Evolutionary conservation across 2,888 invertebrate genomes (phyloP).

Genomic region (Anthrax anthrax): DNA sequence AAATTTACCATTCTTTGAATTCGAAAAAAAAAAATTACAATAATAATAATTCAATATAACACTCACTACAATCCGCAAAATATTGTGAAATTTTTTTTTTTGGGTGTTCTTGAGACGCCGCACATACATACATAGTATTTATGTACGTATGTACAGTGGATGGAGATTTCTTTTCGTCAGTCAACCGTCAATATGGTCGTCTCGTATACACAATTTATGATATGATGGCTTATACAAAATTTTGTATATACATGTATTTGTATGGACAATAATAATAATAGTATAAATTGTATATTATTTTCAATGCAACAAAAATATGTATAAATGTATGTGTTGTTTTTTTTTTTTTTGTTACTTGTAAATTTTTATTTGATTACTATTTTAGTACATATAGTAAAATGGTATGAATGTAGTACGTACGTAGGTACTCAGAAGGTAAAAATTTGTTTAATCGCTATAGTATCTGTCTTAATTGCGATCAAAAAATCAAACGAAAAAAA

Average conservation of each 20-base stretch:
- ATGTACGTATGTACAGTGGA: too few species aligned
- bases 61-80: background rate
- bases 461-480: background rate
- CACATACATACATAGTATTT: too few species aligned
- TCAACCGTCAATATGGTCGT: slow-evolving; percentile 2
- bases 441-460: background rate
- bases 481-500: too few species aligned
- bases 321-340: too few species aligned
- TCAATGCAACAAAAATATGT: too few species aligned
- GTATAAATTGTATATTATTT: too few species aligned
- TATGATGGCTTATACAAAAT: too few species aligned
- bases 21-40: too few species aligned
- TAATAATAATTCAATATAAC: background rate
- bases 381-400: background rate
- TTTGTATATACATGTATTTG: too few species aligned
- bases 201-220: too few species aligned
- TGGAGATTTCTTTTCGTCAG: slow-evolving; percentile 8
- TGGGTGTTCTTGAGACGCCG: slow-evolving; percentile 7
- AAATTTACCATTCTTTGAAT: background rate
- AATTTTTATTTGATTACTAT: background rate
- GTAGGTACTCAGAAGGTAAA: background rate
- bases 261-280: too few species aligned
- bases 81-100: slow-evolving; percentile 5
- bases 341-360: too few species aligned
- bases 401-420: background rate